These are phyloP conservation scores for Empidonax traillii DNA, from an alignment of 2,113 vertebrate species.

Conservation along the genomic window DNA sequence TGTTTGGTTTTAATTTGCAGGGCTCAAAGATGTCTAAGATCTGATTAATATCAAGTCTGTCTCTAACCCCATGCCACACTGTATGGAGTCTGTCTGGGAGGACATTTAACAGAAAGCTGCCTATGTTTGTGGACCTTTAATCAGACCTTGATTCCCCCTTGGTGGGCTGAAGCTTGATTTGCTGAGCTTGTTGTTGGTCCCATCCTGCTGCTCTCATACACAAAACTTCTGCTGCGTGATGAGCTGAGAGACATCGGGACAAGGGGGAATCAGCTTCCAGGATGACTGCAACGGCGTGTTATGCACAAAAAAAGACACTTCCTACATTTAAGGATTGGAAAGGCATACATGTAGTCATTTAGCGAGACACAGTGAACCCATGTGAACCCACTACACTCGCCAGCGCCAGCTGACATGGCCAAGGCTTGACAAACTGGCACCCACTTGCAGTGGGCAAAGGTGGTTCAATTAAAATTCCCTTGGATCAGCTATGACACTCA, in stretches of 20 bases:
- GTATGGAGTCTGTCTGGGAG: background rate
- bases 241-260: background rate
- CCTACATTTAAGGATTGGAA: background rate
- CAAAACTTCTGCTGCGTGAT: background rate
- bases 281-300: background rate
- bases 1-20: background rate
- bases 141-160: background rate
- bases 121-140: background rate
- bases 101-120: background rate
- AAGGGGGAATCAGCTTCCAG: background rate
- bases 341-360: background rate
- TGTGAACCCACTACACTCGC: background rate
- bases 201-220: background rate
- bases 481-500: background rate
- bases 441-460: fast-evolving
- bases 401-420: background rate
- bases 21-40: background rate
- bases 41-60: background rate
- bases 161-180: background rate
- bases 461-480: background rate
- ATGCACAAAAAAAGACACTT: background rate
- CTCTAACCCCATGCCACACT: background rate
- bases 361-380: background rate
- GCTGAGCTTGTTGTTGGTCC: background rate
- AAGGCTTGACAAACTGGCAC: background rate